A percentile compares a stretch with the other conserved stretches of the same genome.
Conservation (phyloP, 2,113 vertebrate genomes). For the Aythya baeri region DNA sequence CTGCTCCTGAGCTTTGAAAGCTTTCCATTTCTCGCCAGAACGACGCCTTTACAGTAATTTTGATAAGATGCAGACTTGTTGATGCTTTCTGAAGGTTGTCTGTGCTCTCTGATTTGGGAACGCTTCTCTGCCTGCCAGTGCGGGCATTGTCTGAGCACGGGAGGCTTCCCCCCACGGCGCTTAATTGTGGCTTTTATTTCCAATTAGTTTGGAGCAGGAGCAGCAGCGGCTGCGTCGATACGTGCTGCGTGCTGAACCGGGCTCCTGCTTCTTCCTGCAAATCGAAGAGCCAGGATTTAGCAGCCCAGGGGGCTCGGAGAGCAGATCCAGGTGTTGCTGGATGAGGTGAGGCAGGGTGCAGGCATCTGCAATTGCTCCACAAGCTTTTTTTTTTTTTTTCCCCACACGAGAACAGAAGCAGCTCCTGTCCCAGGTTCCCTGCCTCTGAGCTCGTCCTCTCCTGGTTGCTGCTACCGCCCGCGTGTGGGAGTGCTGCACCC, state of each 20-base stretch:
- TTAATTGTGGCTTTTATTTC: background rate
- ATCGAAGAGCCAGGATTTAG: background rate
- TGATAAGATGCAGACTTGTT: background rate
- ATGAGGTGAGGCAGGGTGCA: background rate
- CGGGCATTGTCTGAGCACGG: background rate
- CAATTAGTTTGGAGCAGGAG: background rate
- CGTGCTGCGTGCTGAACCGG: accelerated
- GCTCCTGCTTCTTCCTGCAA: background rate
- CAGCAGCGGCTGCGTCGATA: accelerated
- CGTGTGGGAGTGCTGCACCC: background rate
- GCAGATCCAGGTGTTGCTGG: background rate
- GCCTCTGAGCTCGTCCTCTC: background rate
- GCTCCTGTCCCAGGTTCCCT: background rate
- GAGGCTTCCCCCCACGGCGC: accelerated
- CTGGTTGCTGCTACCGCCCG: background rate
- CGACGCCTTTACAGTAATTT: background rate
- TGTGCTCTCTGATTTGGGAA: background rate
- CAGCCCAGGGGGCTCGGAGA: background rate
- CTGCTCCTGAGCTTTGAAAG: background rate
- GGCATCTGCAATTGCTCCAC: background rate
- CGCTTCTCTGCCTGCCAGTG: background rate
- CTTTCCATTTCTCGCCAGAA: background rate
- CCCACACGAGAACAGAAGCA: background rate
- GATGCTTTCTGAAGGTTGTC: background rate
- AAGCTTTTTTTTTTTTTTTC: background rate